Evolutionary conservation across 2,113 vertebrate species (phyloP).

Genomic region (Aspiorhynchus laticeps): DNA sequence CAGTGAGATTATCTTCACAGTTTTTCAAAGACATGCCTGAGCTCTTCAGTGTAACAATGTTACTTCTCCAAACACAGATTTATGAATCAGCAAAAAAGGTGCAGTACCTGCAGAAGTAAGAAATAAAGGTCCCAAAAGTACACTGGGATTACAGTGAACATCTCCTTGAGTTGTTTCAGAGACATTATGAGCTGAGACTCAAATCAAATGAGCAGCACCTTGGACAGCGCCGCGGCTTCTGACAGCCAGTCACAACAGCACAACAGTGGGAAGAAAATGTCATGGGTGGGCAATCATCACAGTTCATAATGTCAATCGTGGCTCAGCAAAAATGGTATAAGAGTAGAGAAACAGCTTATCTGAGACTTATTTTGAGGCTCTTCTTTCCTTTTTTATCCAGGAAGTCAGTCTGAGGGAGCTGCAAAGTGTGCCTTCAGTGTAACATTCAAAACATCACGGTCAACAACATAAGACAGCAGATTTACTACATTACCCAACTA

Average conservation of each 20-base stretch:
- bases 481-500: not conserved
- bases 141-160: not conserved
- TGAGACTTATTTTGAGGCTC: not conserved
- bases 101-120: not conserved
- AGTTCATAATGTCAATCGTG: not conserved
- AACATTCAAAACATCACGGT: not conserved
- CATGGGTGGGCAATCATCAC: constrained; percentile 1
- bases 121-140: not conserved
- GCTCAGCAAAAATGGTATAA: not conserved
- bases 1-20: constrained; percentile 29
- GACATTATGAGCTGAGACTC: not conserved
- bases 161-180: not conserved
- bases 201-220: constrained; percentile 15
- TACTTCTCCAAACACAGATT: not conserved
- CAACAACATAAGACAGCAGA: not conserved
- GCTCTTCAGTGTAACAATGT: not conserved
- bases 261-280: not conserved
- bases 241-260: not conserved
- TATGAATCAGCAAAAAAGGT: constrained; percentile 5
- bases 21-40: constrained; percentile 14
- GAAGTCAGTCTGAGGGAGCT: not conserved
- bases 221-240: not conserved
- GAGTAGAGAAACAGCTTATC: not conserved
- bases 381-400: not conserved
- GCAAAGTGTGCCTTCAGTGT: not conserved